Evolutionary conservation across 2,888 invertebrate species (phyloP).

Genomic region (Sinotaia quadrata): DNA sequence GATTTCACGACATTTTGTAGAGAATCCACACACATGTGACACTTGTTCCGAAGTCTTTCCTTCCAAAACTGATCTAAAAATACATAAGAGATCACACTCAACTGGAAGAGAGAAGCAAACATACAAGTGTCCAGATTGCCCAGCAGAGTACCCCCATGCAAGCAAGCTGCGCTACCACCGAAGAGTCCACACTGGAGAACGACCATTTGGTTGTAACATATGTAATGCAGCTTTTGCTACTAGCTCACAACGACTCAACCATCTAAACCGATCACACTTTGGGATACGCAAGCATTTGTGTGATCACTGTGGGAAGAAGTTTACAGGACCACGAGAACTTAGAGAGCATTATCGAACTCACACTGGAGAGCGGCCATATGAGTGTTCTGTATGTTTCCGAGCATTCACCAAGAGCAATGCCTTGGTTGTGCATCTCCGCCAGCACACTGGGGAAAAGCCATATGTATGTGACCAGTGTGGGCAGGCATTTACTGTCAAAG

Average conservation of each 20-base stretch:
- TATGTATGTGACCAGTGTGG: slow-evolving; percentile 11
- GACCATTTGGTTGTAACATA: background rate
- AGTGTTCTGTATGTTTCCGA: background rate
- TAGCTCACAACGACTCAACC: background rate
- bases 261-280: background rate
- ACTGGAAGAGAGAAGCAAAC: background rate
- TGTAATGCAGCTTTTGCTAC: slow-evolving; percentile 7
- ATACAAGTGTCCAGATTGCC: slow-evolving; percentile 3
- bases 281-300: slow-evolving; percentile 4
- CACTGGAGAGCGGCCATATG: slow-evolving; percentile 1
- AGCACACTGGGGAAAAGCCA: slow-evolving; percentile 10
- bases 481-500: slow-evolving; percentile 4
- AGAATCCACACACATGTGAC: background rate
- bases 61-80: background rate
- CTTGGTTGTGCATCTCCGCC: background rate
- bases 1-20: background rate
- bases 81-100: background rate
- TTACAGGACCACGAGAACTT: background rate
- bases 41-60: background rate
- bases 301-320: slow-evolving; percentile 7
- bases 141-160: background rate
- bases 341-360: slow-evolving; percentile 10
- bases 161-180: slow-evolving; percentile 3
- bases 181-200: slow-evolving; percentile 2
- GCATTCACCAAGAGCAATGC: slow-evolving; percentile 5